Evolutionary conservation across 1,140 invertebrate species (phyloP).

Genomic region (Heliconius congener): DNA sequence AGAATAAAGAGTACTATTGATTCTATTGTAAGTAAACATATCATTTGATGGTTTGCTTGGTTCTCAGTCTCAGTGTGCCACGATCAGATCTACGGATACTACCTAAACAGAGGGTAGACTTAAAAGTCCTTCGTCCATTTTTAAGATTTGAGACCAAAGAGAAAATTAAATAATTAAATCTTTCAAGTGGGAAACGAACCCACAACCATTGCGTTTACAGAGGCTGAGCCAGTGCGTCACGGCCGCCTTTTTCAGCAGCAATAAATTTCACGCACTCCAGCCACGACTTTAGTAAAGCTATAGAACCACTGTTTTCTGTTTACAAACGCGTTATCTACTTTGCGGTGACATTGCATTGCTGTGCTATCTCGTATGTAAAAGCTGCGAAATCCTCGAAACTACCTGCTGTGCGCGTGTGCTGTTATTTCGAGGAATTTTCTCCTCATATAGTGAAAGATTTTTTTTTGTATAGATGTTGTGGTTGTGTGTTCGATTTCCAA

Average conservation of each 20-base stretch:
- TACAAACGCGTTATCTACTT: constrained; percentile 12
- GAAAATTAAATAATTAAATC: no score
- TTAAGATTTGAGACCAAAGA: no score
- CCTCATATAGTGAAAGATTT: not conserved
- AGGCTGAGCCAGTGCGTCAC: no score
- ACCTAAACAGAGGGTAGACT: no score
- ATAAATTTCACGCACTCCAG: not conserved
- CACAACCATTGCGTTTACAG: not conserved
- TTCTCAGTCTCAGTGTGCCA: no score
- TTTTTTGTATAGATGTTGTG: no score
- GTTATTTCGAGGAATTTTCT: not conserved
- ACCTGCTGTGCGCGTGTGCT: not conserved
- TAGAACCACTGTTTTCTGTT: not conserved
- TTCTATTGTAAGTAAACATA: no score
- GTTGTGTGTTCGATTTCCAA: no score
- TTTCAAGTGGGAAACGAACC: not conserved
- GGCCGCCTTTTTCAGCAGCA: not conserved
- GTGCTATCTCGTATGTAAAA: constrained; percentile 1
- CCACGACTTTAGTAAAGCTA: not conserved
- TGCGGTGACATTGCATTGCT: constrained; percentile 5
- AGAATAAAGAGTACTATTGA: no score
- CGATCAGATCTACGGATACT: no score
- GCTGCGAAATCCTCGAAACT: not conserved
- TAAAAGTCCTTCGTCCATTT: no score
- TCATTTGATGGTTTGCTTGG: no score